Percentiles rank a stretch among this genome's conserved stretches.
These are phyloP conservation scores for Micoletzkya japonica DNA, from an alignment of 2,888 invertebrate species.

Conservation along the genomic window DNA sequence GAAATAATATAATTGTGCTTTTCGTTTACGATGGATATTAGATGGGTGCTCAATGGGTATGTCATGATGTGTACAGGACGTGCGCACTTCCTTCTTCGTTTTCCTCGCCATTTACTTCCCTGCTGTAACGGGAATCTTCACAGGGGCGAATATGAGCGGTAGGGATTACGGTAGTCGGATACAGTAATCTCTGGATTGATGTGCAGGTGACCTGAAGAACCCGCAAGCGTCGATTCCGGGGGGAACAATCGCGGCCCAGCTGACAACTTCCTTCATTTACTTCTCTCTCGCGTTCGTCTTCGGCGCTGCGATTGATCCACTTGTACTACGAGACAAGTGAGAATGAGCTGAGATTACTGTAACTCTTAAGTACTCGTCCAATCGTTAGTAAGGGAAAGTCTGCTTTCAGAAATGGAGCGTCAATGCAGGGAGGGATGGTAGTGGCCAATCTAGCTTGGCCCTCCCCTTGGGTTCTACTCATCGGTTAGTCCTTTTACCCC, in stretches of 20 bases:
- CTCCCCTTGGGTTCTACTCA: constrained; percentile 94
- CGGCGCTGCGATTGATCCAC: constrained; percentile 87
- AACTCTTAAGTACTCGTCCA: background rate
- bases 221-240: constrained; percentile 97
- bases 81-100: constrained; percentile 90
- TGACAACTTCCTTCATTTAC: constrained; percentile 94
- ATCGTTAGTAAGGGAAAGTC: background rate
- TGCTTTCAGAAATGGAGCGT: constrained; percentile 83
- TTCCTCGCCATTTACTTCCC: constrained; percentile 98
- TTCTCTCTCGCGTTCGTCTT: constrained; percentile 80
- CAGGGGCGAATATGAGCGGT: constrained; percentile 93
- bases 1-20: background rate
- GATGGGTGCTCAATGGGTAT: background rate
- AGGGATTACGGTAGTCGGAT: background rate
- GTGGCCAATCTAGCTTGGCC: constrained; percentile 99
- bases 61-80: constrained; percentile 73
- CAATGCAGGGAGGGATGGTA: constrained; percentile 90
- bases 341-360: constrained; percentile 55
- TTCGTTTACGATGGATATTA: background rate
- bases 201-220: constrained; percentile 81
- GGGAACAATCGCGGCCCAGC: constrained; percentile 93
- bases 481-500: constrained; percentile 68
- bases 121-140: constrained; percentile 99
- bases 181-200: background rate
- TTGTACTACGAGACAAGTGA: constrained; percentile 92